Conservation (phyloP, 2,888 invertebrate genomes). For the Drosophila histrio region DNA sequence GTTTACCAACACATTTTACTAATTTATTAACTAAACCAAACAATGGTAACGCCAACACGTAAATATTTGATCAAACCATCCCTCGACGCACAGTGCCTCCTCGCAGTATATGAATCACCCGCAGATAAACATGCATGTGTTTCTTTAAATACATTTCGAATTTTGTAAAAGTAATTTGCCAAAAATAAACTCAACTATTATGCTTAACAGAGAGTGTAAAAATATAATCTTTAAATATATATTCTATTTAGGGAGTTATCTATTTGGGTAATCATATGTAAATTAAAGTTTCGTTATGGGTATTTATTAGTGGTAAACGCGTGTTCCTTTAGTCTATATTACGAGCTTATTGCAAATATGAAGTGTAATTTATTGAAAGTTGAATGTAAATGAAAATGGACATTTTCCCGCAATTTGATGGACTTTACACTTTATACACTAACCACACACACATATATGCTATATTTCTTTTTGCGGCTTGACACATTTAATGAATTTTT, state of each 20-base stretch:
- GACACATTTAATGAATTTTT: conserved; percentile 74
- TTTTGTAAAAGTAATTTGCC: conserved; percentile 13
- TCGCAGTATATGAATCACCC: conserved; percentile 1
- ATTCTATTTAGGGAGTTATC: too few species aligned
- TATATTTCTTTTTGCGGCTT: conserved; percentile 51
- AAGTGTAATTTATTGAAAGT: conserved; percentile 27
- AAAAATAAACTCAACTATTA: conserved; percentile 18
- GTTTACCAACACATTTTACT: conserved; percentile 63
- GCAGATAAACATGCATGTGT: background rate
- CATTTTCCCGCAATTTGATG: background rate
- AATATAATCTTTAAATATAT: background rate
- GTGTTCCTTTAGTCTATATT: background rate
- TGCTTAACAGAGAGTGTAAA: background rate
- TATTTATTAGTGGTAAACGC: background rate
- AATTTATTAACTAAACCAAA: conserved; percentile 74
- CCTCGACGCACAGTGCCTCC: background rate
- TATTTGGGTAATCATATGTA: too few species aligned
- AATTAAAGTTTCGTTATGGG: background rate
- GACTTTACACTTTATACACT: background rate
- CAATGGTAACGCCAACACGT: conserved; percentile 38
- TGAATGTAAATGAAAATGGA: conserved; percentile 8
- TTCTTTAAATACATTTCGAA: conserved; percentile 15
- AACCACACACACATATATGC: background rate
- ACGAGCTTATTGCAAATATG: background rate
- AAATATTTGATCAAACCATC: conserved; percentile 61